phyloP scores from a whole-genome alignment of 2,113 vertebrate genomes.

The Pipa parva region DNA sequence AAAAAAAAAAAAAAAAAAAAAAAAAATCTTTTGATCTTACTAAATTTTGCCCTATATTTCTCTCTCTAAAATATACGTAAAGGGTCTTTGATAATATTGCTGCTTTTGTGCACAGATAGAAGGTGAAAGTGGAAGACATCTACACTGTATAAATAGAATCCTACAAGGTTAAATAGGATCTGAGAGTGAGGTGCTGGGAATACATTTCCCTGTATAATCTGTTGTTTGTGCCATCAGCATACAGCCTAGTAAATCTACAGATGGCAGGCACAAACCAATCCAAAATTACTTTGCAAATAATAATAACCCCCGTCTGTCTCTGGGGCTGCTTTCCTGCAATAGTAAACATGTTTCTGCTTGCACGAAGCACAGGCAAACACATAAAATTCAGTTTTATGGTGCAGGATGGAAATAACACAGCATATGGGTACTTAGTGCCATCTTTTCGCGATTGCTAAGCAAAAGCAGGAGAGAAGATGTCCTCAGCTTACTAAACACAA shows the following conservation, averaged over 20 bases:
- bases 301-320: slow-evolving; percentile 41
- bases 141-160: no score
- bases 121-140: no score
- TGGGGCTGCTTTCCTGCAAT: slow-evolving; percentile 44
- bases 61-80: no score
- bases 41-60: no score
- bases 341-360: slow-evolving; percentile 42
- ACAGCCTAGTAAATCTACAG: slow-evolving; percentile 45
- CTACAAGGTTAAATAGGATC: no score
- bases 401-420: slow-evolving; percentile 35
- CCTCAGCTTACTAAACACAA: slow-evolving; percentile 36
- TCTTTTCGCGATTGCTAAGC: slow-evolving; percentile 26
- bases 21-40: no score
- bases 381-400: slow-evolving; percentile 42
- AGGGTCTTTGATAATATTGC: no score
- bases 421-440: slow-evolving; percentile 44
- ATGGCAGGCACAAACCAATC: slow-evolving; percentile 43
- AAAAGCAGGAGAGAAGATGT: slow-evolving; percentile 18
- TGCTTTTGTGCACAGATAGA: no score
- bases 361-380: slow-evolving; percentile 32
- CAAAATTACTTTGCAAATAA: slow-evolving; percentile 37
- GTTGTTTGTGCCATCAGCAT: slow-evolving; percentile 25
- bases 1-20: no score
- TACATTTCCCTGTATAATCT: slow-evolving; percentile 40
- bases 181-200: no score